A percentile compares a stretch with the other conserved stretches of the same genome.
Conservation (phyloP, 2,888 invertebrate genomes). For the Rotaria magnacalcarata region DNA sequence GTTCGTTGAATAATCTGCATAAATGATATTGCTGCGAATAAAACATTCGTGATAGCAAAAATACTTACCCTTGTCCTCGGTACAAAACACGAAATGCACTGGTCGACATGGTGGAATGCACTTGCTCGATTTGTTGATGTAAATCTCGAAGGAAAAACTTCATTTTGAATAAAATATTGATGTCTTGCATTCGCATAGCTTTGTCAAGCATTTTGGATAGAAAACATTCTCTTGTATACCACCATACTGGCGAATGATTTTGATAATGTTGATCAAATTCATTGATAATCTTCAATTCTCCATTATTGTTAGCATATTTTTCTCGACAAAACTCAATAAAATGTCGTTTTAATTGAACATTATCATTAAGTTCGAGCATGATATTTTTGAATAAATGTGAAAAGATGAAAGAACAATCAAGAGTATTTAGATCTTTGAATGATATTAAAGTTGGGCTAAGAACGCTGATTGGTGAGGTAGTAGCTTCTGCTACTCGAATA, state of each 20-base stretch:
- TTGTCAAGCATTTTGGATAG: conserved; percentile 4
- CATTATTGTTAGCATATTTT: neutral
- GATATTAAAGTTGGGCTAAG: neutral
- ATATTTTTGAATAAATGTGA: neutral
- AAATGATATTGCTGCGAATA: neutral
- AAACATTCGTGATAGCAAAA: neutral
- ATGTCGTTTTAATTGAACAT: neutral
- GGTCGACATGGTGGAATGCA: neutral
- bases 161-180: neutral
- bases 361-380: neutral
- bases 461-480: neutral
- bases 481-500: neutral
- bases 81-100: neutral
- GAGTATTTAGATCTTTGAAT: neutral
- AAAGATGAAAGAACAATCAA: neutral
- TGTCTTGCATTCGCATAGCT: neutral
- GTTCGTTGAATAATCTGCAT: neutral
- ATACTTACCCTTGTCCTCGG: neutral
- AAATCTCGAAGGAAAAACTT: neutral
- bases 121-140: neutral
- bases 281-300: neutral
- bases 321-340: neutral
- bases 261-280: neutral
- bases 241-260: neutral
- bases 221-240: conserved; percentile 14